phyloP scores from a whole-genome alignment of 2,797 vertebrate genomes.

The Ciconia nigra region DNA sequence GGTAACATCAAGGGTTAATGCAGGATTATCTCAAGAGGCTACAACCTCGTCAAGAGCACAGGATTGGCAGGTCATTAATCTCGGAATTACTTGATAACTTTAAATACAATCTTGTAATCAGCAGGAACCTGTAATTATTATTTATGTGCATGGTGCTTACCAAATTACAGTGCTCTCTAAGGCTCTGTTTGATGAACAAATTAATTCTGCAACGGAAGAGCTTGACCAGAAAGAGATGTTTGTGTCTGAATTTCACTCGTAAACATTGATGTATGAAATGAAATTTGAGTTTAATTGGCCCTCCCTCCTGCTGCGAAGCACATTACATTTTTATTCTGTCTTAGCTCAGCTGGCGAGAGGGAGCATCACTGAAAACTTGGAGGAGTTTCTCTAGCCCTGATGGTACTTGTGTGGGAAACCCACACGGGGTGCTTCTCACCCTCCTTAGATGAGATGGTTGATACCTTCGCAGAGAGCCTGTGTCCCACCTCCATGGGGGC shows the following conservation, averaged over 20 bases:
- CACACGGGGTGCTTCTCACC: background rate
- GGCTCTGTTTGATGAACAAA: conserved; percentile 11
- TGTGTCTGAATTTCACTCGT: conserved; percentile 2
- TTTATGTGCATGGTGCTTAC: conserved; percentile 28
- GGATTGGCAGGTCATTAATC: conserved; percentile 23
- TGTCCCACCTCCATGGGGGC: background rate
- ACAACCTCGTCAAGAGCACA: background rate
- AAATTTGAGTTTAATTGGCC: background rate
- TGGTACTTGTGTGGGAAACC: background rate
- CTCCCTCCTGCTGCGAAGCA: background rate
- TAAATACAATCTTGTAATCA: conserved; percentile 38
- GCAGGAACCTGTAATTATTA: conserved; percentile 27
- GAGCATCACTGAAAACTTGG: background rate
- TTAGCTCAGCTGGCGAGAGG: background rate
- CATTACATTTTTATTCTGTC: background rate
- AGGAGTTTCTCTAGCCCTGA: background rate
- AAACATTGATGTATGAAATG: conserved; percentile 22
- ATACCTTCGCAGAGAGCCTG: background rate
- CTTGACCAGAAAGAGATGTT: conserved; percentile 40
- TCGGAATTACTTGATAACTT: background rate
- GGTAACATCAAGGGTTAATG: background rate
- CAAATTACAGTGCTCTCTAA: conserved; percentile 16
- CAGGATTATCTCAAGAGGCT: background rate
- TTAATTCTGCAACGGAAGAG: conserved; percentile 12
- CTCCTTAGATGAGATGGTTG: background rate